Conservation (phyloP, 2,113 vertebrate genomes). For the Ochotona curzoniae region DNA sequence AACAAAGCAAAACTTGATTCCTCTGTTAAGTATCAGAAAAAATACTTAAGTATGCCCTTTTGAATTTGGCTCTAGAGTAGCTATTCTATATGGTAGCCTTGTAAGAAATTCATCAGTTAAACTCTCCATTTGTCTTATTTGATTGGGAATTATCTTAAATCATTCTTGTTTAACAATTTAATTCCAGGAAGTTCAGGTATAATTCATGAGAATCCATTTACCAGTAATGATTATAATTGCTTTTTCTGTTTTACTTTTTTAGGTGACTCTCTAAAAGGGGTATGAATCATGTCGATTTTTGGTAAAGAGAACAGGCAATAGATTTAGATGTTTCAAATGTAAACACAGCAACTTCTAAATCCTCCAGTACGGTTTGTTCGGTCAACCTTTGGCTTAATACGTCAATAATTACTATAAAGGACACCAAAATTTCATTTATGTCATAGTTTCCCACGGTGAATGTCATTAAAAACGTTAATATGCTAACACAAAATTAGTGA, state of each 20-base stretch:
- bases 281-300: constrained; percentile 63
- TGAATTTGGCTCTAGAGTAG: constrained; percentile 65
- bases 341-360: constrained; percentile 59
- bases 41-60: constrained; percentile 64
- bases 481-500: constrained; percentile 16
- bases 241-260: constrained; percentile 70
- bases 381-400: constrained; percentile 1
- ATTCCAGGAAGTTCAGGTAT: constrained; percentile 73
- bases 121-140: constrained; percentile 60
- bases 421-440: not conserved
- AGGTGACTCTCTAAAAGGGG: constrained; percentile 58
- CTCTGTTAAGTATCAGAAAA: constrained; percentile 77
- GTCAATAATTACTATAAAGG: not conserved
- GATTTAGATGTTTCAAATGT: constrained; percentile 55
- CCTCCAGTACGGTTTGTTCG: not conserved
- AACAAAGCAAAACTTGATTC: constrained; percentile 58
- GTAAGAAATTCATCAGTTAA: constrained; percentile 11
- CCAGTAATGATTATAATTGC: constrained; percentile 67
- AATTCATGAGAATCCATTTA: constrained; percentile 71
- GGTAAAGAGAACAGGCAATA: constrained; percentile 33
- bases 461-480: not conserved
- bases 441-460: not conserved
- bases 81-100: not conserved
- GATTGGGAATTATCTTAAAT: constrained; percentile 74
- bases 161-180: constrained; percentile 78